phyloP scores from a whole-genome alignment of 37 sponge, comb jelly and placozoan species.

The Beroe forskalii region DNA sequence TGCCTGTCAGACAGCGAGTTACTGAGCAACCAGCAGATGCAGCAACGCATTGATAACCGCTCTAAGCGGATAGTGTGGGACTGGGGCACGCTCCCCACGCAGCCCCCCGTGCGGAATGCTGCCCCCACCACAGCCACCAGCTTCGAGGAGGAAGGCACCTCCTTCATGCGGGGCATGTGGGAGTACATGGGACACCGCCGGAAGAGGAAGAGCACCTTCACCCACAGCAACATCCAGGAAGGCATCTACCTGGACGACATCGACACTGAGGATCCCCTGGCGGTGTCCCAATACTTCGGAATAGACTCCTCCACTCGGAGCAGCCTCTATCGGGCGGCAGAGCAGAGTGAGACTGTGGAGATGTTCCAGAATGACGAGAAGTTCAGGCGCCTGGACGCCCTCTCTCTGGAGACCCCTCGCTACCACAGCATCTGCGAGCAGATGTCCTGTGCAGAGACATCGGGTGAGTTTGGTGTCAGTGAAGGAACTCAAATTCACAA shows the following conservation, averaged over 20 bases:
- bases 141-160: not conserved
- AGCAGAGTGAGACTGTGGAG: not conserved
- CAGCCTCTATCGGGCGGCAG: not conserved
- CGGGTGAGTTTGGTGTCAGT: not conserved
- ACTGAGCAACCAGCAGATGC: not conserved
- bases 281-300: constrained; percentile 44
- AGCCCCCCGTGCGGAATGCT: not conserved
- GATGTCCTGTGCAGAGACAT: not conserved
- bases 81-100: constrained; percentile 49
- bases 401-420: constrained; percentile 48
- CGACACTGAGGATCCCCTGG: constrained; percentile 62
- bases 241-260: constrained; percentile 81
- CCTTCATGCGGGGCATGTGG: constrained; percentile 63
- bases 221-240: constrained; percentile 67
- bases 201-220: constrained; percentile 37
- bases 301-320: not conserved
- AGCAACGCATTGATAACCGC: not conserved
- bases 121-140: not conserved
- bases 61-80: constrained; percentile 41
- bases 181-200: constrained; percentile 27
- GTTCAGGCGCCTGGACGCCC: not conserved
- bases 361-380: constrained; percentile 17
- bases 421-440: constrained; percentile 1
- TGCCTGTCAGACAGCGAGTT: constrained; percentile 58
- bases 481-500: no score